phyloP scores from a whole-genome alignment of 2,888 invertebrate genomes.

The Trichopoda pennipes region DNA sequence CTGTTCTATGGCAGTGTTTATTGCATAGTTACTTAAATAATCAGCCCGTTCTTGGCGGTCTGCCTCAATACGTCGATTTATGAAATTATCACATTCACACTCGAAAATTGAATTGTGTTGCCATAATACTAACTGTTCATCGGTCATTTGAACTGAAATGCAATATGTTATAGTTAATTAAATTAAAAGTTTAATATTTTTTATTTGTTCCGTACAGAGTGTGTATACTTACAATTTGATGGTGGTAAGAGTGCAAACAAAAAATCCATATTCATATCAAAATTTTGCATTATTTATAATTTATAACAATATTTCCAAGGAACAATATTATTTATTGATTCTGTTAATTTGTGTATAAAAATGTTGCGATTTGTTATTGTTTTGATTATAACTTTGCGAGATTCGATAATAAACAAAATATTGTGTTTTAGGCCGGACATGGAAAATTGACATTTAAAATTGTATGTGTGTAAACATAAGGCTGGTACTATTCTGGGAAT shows the following conservation, averaged over 20 bases:
- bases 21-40: slow-evolving; percentile 70
- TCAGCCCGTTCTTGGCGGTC: slow-evolving; percentile 58
- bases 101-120: slow-evolving; percentile 72
- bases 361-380: slow-evolving; percentile 47
- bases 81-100: slow-evolving; percentile 73
- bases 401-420: slow-evolving; percentile 27
- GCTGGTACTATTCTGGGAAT: too few species aligned
- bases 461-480: neutral
- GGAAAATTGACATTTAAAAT: slow-evolving; percentile 2
- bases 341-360: slow-evolving; percentile 28
- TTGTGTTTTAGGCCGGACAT: neutral
- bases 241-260: slow-evolving; percentile 70
- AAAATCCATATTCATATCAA: slow-evolving; percentile 70
- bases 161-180: neutral
- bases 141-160: slow-evolving; percentile 72
- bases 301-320: slow-evolving; percentile 1
- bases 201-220: neutral
- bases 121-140: slow-evolving; percentile 72
- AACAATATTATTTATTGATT: slow-evolving; percentile 25
- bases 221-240: slow-evolving; percentile 70
- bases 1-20: slow-evolving; percentile 71
- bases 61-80: slow-evolving; percentile 71
- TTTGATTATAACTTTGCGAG: slow-evolving; percentile 1
- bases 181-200: neutral
- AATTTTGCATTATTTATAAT: slow-evolving; percentile 50